A percentile compares a stretch with the other conserved stretches of the same genome.
phyloP scores from a whole-genome alignment of 2,888 invertebrate species.

The Piscicola geometra region DNA sequence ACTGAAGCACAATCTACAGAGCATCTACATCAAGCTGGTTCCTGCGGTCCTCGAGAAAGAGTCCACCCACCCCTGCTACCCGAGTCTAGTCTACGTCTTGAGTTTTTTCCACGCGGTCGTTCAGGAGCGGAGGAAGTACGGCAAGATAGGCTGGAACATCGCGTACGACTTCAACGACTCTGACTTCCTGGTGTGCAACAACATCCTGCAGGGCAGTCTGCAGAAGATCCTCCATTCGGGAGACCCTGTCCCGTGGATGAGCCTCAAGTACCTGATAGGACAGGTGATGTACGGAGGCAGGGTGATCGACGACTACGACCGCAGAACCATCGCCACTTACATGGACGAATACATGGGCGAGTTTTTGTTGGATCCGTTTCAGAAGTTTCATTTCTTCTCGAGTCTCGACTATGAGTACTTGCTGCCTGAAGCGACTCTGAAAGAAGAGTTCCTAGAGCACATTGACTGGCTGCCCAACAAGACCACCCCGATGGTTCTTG shows the following conservation, averaged over 20 bases:
- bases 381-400: conserved; percentile 81
- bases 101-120: conserved; percentile 91
- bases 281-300: conserved; percentile 94
- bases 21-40: conserved; percentile 83
- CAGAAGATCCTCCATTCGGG: conserved; percentile 63
- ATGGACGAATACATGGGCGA: conserved; percentile 93
- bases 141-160: conserved; percentile 91
- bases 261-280: conserved; percentile 83
- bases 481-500: conserved; percentile 85
- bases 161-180: conserved; percentile 85
- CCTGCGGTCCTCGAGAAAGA: conserved; percentile 68
- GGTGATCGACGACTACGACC: conserved; percentile 84
- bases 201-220: conserved; percentile 78
- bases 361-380: conserved; percentile 82
- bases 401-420: conserved; percentile 72
- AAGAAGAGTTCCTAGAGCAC: conserved; percentile 61
- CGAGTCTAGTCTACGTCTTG: conserved; percentile 75
- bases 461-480: conserved; percentile 76
- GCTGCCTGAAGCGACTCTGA: conserved; percentile 63
- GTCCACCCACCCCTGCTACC: conserved; percentile 71
- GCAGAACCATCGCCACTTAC: conserved; percentile 77
- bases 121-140: conserved; percentile 82
- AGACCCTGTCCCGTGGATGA: conserved; percentile 73
- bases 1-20: conserved; percentile 77
- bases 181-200: conserved; percentile 81